Evolutionary conservation across 53 echinoderm and acorn worm species (phyloP).

Genomic region (Holothuria leucospilota): DNA sequence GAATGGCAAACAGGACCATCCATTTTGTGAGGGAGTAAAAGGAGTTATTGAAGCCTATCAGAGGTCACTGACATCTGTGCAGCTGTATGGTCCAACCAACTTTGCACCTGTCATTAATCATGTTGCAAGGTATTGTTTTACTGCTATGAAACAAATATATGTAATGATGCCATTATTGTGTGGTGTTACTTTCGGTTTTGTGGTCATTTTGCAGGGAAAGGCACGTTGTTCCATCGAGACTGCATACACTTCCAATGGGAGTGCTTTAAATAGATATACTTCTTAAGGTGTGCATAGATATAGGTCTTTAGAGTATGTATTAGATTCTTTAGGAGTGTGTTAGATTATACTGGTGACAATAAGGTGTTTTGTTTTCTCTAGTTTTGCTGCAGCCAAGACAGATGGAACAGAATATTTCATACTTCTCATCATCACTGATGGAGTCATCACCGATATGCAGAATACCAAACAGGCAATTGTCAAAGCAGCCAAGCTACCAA

Average conservation of each 20-base stretch:
- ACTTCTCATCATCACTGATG: slow-evolving; percentile 91
- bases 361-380: slow-evolving; percentile 1
- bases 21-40: slow-evolving; percentile 77
- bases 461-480: slow-evolving; percentile 91
- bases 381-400: slow-evolving; percentile 85
- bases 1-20: slow-evolving; percentile 81
- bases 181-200: no score
- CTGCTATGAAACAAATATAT: no score
- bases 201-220: no score
- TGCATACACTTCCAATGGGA: no score
- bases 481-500: slow-evolving; percentile 79
- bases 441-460: slow-evolving; percentile 95
- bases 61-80: slow-evolving; percentile 71
- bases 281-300: no score
- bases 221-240: no score
- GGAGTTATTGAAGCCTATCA: slow-evolving; percentile 90
- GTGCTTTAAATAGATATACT: no score
- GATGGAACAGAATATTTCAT: slow-evolving; percentile 90
- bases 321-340: no score
- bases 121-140: slow-evolving; percentile 80
- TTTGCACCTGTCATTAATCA: slow-evolving; percentile 96
- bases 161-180: no score
- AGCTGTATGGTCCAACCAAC: slow-evolving; percentile 91
- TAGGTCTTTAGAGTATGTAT: no score
- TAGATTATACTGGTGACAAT: no score